These are phyloP conservation scores for Poecilia velifera DNA, from an alignment of 2,797 vertebrate genomes.

Conservation along the genomic window DNA sequence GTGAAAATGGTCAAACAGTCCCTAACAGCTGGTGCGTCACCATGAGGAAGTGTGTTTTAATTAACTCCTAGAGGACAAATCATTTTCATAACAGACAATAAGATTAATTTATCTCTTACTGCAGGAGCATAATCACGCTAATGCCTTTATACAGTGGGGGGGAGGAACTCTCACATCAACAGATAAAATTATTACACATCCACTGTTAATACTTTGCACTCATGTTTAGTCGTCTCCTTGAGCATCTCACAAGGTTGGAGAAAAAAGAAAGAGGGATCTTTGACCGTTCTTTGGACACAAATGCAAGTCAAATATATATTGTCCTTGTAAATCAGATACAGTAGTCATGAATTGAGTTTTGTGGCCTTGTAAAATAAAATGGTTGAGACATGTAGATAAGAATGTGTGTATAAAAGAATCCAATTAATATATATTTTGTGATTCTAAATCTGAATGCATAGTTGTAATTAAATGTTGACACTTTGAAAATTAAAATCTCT, in stretches of 20 bases:
- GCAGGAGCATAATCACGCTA: slow-evolving; percentile 1
- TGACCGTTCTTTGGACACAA: not conserved
- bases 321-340: not conserved
- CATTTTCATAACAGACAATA: not conserved
- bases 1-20: not conserved
- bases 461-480: not conserved
- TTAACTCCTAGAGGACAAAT: not conserved
- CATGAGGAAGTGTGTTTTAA: not conserved
- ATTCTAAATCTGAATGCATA: not conserved
- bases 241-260: not conserved
- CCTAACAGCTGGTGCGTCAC: not conserved
- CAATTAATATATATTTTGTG: not conserved
- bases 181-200: slow-evolving; percentile 5
- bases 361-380: not conserved
- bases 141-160: not conserved
- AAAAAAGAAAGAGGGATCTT: not conserved
- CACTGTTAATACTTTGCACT: not conserved
- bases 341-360: not conserved
- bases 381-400: not conserved
- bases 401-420: not conserved
- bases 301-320: not conserved
- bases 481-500: not conserved
- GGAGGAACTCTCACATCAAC: no score
- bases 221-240: not conserved
- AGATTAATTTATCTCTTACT: not conserved